Base-by-base conservation (phyloP, 1,140 invertebrate species). In the Choristoneura fumiferana region DNA sequence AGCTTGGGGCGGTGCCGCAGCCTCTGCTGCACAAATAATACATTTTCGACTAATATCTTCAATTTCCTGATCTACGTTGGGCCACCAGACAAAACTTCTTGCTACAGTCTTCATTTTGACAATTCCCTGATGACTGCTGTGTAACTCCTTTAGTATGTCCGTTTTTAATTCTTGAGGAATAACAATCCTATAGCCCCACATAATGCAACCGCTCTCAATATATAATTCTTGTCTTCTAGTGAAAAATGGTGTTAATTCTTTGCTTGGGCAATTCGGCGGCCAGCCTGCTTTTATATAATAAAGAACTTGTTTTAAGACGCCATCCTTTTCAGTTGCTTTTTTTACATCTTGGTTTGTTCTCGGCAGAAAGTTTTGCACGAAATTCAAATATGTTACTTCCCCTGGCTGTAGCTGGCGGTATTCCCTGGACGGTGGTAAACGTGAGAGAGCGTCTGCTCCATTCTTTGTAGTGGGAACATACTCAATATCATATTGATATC, bases 401-500 rank as follows among this genome's bases (percentile, higher is more conserved):
- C 36, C 10, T 37, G 36, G 10, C 36, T 37, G n/a, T n/a, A n/a
- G n/a, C n/a, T n/a, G n/a, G n/a, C n/a, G n/a, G n/a, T n/a, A n/a
- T n/a, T n/a, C n/a, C n/a, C n/a, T n/a, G 5, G 8, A 12, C n/a
- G 36, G 10, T 37, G 36, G 36, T 37, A 37, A n/a, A 12, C 63
- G 54, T 2, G 63, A 76, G 8, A 72, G 43, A 8, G 39, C 63
- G 18, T 76, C 71, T 12, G 64, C 71, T 9, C 52, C 29, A 60
- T 70, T 73, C 13, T 64, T 17, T 17, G 45, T 17, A 0, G 60
- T 59, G 29, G 37, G 58, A 1, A 75, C 29, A 63, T 76, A 87
- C 61, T 82, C 62, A 4, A 87, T 68, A 9, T 68, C 36, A 59
- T 76, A 87, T 55, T 73, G 37, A 63, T 76, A 87, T 0, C 61